Evolutionary conservation across 2,797 vertebrate genomes (phyloP).

Genomic region (Prionace glauca): DNA sequence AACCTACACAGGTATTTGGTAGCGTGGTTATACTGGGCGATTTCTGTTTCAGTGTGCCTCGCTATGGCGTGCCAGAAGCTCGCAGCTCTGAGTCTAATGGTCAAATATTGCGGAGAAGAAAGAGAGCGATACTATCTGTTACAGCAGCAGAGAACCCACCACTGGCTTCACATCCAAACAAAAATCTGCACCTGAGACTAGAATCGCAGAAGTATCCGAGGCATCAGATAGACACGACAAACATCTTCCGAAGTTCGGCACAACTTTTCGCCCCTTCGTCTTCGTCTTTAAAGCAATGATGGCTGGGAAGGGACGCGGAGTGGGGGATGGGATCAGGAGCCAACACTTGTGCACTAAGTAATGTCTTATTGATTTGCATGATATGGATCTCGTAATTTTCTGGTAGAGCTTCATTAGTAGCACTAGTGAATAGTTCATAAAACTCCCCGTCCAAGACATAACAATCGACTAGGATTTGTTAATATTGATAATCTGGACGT

Average conservation of each 20-base stretch:
- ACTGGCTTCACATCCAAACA: background rate
- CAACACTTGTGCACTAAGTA: background rate
- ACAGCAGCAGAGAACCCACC: no score
- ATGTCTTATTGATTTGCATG: background rate
- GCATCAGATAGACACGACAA: background rate
- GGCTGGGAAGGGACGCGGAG: background rate
- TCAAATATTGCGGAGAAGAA: constrained; percentile 3
- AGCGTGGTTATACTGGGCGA: background rate
- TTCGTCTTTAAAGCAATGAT: background rate
- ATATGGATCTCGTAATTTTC: background rate
- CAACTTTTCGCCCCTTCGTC: background rate
- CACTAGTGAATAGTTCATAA: background rate
- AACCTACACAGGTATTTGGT: background rate
- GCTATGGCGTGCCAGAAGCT: background rate
- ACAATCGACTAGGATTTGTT: background rate
- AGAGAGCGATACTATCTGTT: background rate
- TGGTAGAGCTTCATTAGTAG: background rate
- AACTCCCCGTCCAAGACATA: background rate
- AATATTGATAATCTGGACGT: background rate
- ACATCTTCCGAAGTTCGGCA: background rate
- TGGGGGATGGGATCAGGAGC: background rate
- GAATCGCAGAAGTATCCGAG: no score
- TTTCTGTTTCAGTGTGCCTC: background rate
- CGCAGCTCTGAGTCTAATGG: background rate
- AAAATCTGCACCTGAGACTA: background rate